Evolutionary conservation across 2,797 vertebrate genomes (phyloP).

Genomic region (Lycodopsis pacificus): DNA sequence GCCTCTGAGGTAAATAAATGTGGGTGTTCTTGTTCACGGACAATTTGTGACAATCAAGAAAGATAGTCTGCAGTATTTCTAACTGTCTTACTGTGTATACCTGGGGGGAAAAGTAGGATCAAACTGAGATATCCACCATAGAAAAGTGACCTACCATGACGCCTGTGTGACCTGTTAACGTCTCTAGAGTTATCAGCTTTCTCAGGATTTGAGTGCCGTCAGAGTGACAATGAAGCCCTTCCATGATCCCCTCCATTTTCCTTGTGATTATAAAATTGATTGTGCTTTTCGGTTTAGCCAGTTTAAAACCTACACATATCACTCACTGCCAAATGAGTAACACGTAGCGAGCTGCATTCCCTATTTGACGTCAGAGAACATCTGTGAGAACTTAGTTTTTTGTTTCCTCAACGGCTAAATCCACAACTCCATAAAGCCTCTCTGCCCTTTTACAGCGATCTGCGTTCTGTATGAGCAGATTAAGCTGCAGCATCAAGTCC

Average conservation of each 20-base stretch:
- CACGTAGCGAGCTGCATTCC: neutral
- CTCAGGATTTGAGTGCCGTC: neutral
- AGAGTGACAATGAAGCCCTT: neutral
- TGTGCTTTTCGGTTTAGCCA: constrained; percentile 2
- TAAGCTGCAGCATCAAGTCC: constrained; percentile 51
- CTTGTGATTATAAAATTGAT: neutral
- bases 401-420: constrained; percentile 35
- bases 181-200: neutral
- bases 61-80: constrained; percentile 29
- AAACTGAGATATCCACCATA: neutral
- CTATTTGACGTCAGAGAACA: constrained; percentile 55
- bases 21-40: constrained; percentile 48
- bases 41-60: constrained; percentile 30
- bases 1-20: constrained; percentile 60
- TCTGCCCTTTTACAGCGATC: constrained; percentile 48
- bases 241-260: neutral
- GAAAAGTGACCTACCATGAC: neutral
- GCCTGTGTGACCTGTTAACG: neutral
- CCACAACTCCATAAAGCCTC: constrained; percentile 37
- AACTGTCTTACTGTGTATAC: constrained; percentile 29
- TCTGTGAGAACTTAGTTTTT: constrained; percentile 65
- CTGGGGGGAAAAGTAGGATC: neutral
- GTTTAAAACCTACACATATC: constrained; percentile 10
- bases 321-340: constrained; percentile 17
- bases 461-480: constrained; percentile 58